A percentile compares a stretch with the other conserved stretches of the same genome.
Evolutionary conservation across 1,140 invertebrate species (phyloP).

Genomic region (Pissodes strobi): DNA sequence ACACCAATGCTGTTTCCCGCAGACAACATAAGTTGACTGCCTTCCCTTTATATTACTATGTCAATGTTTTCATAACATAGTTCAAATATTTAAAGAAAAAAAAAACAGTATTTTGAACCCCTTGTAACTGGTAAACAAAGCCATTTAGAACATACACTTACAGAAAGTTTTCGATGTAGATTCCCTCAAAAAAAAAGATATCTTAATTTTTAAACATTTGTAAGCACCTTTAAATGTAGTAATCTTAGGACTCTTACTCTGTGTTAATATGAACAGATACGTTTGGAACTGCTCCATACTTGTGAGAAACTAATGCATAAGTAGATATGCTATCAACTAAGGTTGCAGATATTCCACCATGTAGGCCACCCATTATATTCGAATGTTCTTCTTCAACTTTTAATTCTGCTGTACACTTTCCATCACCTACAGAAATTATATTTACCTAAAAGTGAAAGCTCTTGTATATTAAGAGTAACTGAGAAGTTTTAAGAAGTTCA

Average conservation of each 20-base stretch:
- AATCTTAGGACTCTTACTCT: conserved; percentile 7
- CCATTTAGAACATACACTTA: background rate
- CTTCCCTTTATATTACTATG: too few relatives aligned
- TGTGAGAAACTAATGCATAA: conserved; percentile 73
- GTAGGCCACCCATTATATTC: conserved; percentile 75
- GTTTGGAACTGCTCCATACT: conserved; percentile 62
- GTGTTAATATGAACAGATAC: conserved; percentile 80
- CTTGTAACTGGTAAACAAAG: too few relatives aligned
- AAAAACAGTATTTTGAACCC: too few relatives aligned
- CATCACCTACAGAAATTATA: conserved; percentile 55
- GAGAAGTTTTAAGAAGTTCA: too few relatives aligned
- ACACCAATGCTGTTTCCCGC: background rate
- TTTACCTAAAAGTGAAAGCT: conserved; percentile 12
- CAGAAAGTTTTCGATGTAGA: background rate
- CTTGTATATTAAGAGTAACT: background rate
- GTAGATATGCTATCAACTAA: conserved; percentile 84
- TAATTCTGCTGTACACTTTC: conserved; percentile 78
- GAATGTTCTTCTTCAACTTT: conserved; percentile 75
- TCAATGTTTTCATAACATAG: too few relatives aligned
- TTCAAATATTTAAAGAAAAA: too few relatives aligned
- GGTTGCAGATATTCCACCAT: conserved; percentile 84
- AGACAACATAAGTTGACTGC: background rate
- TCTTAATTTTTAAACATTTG: too few relatives aligned
- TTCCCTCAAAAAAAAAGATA: background rate
- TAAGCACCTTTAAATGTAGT: background rate